phyloP scores from a whole-genome alignment of 2,888 invertebrate species.

The Heliothis peltigera region DNA sequence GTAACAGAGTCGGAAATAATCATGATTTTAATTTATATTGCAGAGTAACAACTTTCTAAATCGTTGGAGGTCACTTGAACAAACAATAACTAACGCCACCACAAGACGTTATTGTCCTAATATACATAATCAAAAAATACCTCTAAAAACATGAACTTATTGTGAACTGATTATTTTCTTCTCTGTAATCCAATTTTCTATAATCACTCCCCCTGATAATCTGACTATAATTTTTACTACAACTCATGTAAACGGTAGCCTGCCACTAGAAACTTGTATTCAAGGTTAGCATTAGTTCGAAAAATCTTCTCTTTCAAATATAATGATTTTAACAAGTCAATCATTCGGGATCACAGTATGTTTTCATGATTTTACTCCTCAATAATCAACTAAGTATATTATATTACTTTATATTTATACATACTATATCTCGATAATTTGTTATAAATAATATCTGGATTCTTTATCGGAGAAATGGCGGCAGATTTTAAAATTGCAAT shows the following conservation, averaged over 20 bases:
- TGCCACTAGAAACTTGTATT: conserved; percentile 12
- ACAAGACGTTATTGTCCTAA: no score
- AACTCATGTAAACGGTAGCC: conserved; percentile 16
- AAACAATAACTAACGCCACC: no score
- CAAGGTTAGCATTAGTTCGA: neutral
- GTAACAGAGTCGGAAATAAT: conserved; percentile 20
- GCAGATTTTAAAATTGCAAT: conserved; percentile 25
- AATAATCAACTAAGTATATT: neutral
- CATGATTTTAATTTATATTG: no score
- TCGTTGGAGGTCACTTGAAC: no score
- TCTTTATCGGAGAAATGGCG: conserved; percentile 37
- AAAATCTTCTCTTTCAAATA: neutral
- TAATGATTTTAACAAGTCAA: no score
- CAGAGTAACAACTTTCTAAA: no score
- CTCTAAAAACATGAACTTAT: no score
- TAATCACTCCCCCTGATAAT: conserved; percentile 22
- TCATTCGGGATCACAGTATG: no score
- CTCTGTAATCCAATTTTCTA: conserved; percentile 13
- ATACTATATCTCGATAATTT: neutral
- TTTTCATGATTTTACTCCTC: no score
- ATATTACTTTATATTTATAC: neutral
- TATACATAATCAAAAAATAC: no score
- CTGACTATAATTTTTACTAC: conserved; percentile 19
- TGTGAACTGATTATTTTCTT: conserved; percentile 26
- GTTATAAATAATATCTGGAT: neutral